phyloP scores from a whole-genome alignment of 2,797 vertebrate species.

The Martes flavigula region DNA sequence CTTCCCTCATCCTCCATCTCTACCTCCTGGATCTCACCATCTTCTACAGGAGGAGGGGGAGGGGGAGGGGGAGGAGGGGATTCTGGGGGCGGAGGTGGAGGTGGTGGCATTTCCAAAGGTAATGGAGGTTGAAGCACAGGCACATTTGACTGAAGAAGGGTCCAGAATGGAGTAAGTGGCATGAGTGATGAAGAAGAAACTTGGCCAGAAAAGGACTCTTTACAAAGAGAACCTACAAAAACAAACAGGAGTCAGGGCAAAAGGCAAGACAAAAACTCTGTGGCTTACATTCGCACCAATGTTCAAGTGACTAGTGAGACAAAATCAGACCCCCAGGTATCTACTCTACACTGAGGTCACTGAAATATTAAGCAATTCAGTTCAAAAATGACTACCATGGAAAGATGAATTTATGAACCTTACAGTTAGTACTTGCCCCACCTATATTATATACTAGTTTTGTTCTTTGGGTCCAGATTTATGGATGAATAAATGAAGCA shows the following conservation, averaged over 20 bases:
- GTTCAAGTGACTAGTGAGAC: background rate
- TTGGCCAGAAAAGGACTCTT: conserved; percentile 85
- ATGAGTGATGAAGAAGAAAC: conserved; percentile 83
- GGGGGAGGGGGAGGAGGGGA: conserved; percentile 86
- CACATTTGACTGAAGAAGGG: conserved; percentile 87
- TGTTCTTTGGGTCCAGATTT: conserved; percentile 4
- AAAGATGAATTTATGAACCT: background rate
- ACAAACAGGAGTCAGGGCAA: conserved; percentile 67
- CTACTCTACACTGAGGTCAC: background rate
- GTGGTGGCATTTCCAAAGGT: conserved; percentile 89
- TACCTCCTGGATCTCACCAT: conserved; percentile 96
- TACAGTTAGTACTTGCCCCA: background rate
- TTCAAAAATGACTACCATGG: background rate
- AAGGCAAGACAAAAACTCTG: background rate
- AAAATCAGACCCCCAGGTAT: background rate
- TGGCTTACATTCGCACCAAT: background rate
- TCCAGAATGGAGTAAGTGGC: conserved; percentile 88
- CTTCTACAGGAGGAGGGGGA: conserved; percentile 92
- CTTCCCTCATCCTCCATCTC: conserved; percentile 98
- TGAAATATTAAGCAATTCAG: background rate
- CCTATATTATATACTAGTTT: background rate
- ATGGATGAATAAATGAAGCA: background rate
- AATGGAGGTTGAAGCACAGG: conserved; percentile 88
- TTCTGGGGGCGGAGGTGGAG: conserved; percentile 91
- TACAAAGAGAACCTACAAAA: conserved; percentile 85